phyloP scores from a whole-genome alignment of 2,888 invertebrate genomes.

The Dolichomitus sp. region DNA sequence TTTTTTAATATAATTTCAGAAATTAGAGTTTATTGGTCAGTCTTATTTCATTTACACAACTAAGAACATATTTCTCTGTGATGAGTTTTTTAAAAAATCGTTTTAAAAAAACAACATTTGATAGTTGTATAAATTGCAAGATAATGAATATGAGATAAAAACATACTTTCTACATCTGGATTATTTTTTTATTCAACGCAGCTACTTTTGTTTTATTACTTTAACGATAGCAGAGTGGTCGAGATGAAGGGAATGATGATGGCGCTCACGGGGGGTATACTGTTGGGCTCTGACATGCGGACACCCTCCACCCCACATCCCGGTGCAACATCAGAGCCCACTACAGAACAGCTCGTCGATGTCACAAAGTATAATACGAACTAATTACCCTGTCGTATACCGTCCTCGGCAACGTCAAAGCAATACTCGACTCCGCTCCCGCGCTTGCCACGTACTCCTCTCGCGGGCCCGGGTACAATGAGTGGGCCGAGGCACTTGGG shows the following conservation, averaged over 20 bases:
- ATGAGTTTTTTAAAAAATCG: too few relatives aligned
- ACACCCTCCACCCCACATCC: conserved; percentile 8
- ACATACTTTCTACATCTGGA: not conserved
- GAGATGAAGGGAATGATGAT: conserved; percentile 40
- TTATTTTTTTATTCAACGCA: not conserved
- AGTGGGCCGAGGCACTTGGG: conserved; percentile 73
- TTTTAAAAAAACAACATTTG: not conserved
- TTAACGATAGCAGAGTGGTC: conserved; percentile 40
- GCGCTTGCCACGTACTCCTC: conserved; percentile 45
- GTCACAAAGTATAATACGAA: conserved; percentile 83
- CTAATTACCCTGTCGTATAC: conserved; percentile 81
- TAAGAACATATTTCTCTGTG: too few relatives aligned
- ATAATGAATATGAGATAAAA: not conserved
- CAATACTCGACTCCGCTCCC: conserved; percentile 79
- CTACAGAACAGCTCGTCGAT: conserved; percentile 72
- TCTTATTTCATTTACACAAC: too few relatives aligned
- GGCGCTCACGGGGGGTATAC: conserved; percentile 22
- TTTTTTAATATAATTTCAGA: too few relatives aligned
- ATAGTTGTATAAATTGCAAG: not conserved
- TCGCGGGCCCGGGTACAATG: conserved; percentile 71
- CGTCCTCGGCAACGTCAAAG: conserved; percentile 79
- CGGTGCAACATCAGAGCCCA: conserved; percentile 24
- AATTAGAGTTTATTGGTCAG: too few relatives aligned
- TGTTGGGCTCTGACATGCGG: conserved; percentile 4
- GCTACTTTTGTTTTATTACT: conserved; percentile 22